Evolutionary conservation across 2,888 invertebrate species (phyloP).

Genomic region (Amphipyra berbera): DNA sequence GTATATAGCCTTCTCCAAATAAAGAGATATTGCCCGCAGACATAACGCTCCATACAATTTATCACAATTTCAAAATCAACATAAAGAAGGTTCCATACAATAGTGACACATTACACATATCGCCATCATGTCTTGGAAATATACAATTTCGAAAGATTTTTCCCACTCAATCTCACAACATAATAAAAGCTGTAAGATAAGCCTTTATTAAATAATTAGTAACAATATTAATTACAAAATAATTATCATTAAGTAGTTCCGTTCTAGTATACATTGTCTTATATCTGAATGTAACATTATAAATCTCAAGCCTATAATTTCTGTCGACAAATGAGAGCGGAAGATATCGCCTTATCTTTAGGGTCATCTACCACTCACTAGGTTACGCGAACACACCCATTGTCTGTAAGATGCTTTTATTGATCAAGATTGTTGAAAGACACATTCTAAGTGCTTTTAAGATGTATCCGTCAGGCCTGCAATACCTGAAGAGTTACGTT

Average conservation of each 20-base stretch:
- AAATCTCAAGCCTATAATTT: conserved; percentile 44
- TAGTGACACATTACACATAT: too few species aligned
- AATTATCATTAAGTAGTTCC: conserved; percentile 43
- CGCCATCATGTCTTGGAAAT: too few species aligned
- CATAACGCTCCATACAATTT: too few species aligned
- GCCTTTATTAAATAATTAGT: conserved; percentile 38
- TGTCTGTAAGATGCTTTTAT: conserved; percentile 59
- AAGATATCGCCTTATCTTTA: conserved; percentile 66
- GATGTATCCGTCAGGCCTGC: conserved; percentile 14
- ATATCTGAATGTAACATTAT: conserved; percentile 46
- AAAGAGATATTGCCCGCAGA: too few species aligned
- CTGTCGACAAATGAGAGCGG: conserved; percentile 65
- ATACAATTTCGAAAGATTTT: conserved; percentile 20
- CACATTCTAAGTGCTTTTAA: conserved; percentile 38
- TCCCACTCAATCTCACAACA: conserved; percentile 8
- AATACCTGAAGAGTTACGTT: conserved; percentile 1
- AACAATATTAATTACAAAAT: conserved; percentile 49
- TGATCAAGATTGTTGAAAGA: conserved; percentile 44
- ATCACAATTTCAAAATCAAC: too few species aligned
- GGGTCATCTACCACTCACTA: conserved; percentile 72
- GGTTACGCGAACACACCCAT: conserved; percentile 66
- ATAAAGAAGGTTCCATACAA: too few species aligned
- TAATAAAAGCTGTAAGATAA: conserved; percentile 32
- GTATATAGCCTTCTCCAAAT: too few species aligned
- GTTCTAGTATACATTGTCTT: conserved; percentile 46